Percentiles rank a stretch among this genome's conserved stretches.
phyloP scores from a whole-genome alignment of 1,140 invertebrate genomes.

The Chironomus striatipennis region DNA sequence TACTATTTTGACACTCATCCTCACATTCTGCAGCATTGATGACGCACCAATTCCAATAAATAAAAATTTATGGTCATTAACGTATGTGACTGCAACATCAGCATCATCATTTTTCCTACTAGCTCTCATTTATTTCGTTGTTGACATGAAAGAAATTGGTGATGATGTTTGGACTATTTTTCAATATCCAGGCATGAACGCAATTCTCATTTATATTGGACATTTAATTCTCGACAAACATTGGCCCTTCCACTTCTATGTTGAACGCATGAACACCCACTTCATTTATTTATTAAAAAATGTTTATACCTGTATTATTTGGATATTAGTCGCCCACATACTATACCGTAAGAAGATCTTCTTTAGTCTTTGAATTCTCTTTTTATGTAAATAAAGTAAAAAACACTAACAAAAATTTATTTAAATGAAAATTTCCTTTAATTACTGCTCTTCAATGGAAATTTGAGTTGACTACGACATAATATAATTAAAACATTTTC shows the following conservation, averaged over 20 bases:
- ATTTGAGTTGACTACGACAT: no score
- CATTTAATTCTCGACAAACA: constrained; percentile 67
- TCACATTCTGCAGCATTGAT: constrained; percentile 68
- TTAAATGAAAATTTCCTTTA: no score
- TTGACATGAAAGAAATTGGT: constrained; percentile 72
- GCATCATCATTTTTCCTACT: constrained; percentile 65
- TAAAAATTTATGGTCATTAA: constrained; percentile 90
- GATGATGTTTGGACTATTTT: constrained; percentile 64
- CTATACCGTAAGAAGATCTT: constrained; percentile 63
- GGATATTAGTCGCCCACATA: constrained; percentile 65
- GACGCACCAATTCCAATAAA: constrained; percentile 79
- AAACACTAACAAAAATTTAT: no score
- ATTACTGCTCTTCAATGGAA: no score
- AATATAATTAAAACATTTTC: constrained; percentile 22
- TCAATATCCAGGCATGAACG: constrained; percentile 76
- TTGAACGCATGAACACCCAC: constrained; percentile 65
- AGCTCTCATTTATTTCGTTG: constrained; percentile 62
- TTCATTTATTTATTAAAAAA: constrained; percentile 59
- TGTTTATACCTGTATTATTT: constrained; percentile 71
- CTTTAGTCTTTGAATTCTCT: constrained; percentile 33
- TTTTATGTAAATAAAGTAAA: no score
- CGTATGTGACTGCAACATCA: constrained; percentile 72
- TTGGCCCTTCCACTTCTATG: constrained; percentile 75
- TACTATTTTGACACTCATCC: constrained; percentile 56
- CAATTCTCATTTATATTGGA: constrained; percentile 77